phyloP scores from a whole-genome alignment of 2,113 vertebrate species.

The Illadopsis cleaveri region DNA sequence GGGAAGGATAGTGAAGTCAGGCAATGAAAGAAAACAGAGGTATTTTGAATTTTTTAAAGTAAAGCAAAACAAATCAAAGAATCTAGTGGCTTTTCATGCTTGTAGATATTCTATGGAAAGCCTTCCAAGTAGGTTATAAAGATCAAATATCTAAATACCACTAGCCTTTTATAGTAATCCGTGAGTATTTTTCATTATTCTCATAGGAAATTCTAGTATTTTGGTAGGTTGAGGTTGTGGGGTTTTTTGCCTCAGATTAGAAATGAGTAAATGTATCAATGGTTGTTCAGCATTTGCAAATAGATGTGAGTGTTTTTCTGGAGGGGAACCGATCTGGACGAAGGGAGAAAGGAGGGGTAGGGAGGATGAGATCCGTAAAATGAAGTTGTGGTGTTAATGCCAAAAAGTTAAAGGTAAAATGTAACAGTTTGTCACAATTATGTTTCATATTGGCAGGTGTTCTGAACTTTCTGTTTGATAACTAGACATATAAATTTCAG shows the following conservation, averaged over 20 bases:
- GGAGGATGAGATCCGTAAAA: conserved; percentile 18
- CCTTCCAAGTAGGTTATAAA: not conserved
- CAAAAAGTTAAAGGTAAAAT: conserved; percentile 81
- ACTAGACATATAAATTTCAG: conserved; percentile 87
- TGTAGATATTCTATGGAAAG: not conserved
- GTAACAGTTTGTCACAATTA: conserved; percentile 87
- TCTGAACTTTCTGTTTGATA: conserved; percentile 88
- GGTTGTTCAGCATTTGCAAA: not conserved
- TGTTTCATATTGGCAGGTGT: conserved; percentile 82
- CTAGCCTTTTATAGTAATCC: not conserved
- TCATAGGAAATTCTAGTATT: not conserved
- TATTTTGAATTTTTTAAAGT: not conserved
- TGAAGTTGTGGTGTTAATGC: conserved; percentile 62
- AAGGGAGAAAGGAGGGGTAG: not conserved
- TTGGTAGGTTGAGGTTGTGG: not conserved
- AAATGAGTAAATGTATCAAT: not conserved
- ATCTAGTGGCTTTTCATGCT: not conserved
- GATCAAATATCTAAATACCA: not conserved
- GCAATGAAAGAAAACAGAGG: not conserved
- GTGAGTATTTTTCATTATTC: not conserved
- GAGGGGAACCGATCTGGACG: not conserved
- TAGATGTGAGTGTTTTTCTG: not conserved
- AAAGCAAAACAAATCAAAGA: not conserved
- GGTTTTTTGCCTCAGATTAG: not conserved
- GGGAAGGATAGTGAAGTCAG: not conserved